phyloP scores from a whole-genome alignment of 2,797 vertebrate genomes.

The Xiphophorus birchmanni region DNA sequence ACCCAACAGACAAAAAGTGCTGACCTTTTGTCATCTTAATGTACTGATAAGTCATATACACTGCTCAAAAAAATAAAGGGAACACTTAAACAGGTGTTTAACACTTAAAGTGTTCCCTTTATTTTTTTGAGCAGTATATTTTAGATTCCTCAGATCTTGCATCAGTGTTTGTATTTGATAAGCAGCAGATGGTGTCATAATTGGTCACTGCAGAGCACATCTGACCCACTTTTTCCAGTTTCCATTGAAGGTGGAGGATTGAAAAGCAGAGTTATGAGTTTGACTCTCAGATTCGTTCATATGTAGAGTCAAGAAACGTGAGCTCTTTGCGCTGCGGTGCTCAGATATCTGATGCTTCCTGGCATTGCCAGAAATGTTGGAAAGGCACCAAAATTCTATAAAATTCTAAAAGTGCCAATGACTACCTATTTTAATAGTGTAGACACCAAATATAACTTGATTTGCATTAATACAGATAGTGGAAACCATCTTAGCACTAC shows the following conservation, averaged over 20 bases:
- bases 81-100: too few relatives aligned
- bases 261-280: not conserved
- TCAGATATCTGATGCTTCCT: not conserved
- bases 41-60: not conserved
- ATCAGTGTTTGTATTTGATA: slow-evolving; percentile 19
- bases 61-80: too few relatives aligned
- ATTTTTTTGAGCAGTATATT: too few relatives aligned
- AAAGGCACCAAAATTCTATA: not conserved
- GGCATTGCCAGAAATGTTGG: not conserved
- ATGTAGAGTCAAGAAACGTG: not conserved
- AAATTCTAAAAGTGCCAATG: not conserved
- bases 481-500: not conserved
- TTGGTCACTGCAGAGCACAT: slow-evolving; percentile 29
- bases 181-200: slow-evolving; percentile 34
- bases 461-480: not conserved
- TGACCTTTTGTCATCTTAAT: not conserved
- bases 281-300: slow-evolving; percentile 17
- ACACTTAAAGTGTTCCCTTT: too few relatives aligned
- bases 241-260: slow-evolving; percentile 10
- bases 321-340: not conserved
- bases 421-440: not conserved
- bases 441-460: not conserved
- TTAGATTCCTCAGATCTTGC: slow-evolving; percentile 6
- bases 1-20: not conserved
- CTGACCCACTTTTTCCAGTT: slow-evolving; percentile 48